Conservation (phyloP, 2,888 invertebrate genomes). For the Heliconius ismenius region DNA sequence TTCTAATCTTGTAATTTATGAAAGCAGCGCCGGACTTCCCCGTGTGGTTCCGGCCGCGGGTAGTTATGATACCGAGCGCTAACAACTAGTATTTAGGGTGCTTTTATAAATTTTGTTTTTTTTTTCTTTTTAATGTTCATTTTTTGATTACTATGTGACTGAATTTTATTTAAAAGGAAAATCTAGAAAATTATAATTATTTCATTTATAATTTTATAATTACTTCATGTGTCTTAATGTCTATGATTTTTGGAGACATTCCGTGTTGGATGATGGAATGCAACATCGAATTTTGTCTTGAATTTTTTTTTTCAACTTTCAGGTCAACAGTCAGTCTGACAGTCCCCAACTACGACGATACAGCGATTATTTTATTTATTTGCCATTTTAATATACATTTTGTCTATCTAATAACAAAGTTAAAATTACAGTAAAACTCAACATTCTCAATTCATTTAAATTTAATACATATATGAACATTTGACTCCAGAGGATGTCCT, state of each 20-base stretch:
- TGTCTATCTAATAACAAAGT: background rate
- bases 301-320: too few relatives aligned
- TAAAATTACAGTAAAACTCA: background rate
- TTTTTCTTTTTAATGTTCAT: background rate
- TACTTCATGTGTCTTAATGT: background rate
- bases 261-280: too few relatives aligned
- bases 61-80: slow-evolving; percentile 35
- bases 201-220: too few relatives aligned
- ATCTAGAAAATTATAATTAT: too few relatives aligned
- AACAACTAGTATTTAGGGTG: slow-evolving; percentile 26
- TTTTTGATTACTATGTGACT: background rate
- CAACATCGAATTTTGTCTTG: too few relatives aligned
- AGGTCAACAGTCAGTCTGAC: too few relatives aligned
- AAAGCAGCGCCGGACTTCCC: slow-evolving; percentile 58
- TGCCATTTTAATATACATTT: background rate
- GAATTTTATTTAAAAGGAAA: background rate
- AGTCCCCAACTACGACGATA: too few relatives aligned
- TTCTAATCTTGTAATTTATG: slow-evolving; percentile 74
- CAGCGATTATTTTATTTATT: background rate
- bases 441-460: background rate
- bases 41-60: slow-evolving; percentile 53
- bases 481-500: too few relatives aligned
- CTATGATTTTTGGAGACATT: too few relatives aligned
- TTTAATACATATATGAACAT: background rate
- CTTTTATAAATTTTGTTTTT: background rate